Conservation (phyloP, 2,888 invertebrate genomes). For the Drosophila vallismaia region DNA sequence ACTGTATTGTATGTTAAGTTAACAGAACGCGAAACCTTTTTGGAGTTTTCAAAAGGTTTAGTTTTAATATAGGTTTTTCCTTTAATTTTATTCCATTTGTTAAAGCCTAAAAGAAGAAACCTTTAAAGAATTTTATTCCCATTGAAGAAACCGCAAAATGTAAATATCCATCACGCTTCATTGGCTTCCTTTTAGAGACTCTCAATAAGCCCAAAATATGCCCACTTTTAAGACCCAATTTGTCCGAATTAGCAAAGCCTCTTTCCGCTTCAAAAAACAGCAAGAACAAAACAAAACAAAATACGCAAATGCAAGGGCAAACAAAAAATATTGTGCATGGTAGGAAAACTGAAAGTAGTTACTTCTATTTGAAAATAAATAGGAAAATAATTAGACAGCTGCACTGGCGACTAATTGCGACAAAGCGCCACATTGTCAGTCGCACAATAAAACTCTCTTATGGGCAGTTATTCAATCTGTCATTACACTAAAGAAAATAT, state of each 20-base stretch:
- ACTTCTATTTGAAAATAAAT: constrained; percentile 39
- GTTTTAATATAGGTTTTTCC: too few species aligned
- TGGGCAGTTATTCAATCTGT: constrained; percentile 21
- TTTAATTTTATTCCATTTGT: too few species aligned
- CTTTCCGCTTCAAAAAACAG: constrained; percentile 46
- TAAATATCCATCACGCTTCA: constrained; percentile 18
- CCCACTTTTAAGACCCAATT: background rate
- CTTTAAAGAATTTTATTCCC: background rate
- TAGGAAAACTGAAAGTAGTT: constrained; percentile 18
- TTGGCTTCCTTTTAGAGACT: constrained; percentile 4
- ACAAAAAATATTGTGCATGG: constrained; percentile 7
- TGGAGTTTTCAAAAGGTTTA: too few species aligned
- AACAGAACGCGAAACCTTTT: too few species aligned
- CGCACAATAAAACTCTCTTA: background rate
- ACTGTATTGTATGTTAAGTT: too few species aligned
- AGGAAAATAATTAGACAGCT: constrained; percentile 57
- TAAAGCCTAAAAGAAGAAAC: background rate
- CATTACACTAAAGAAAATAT: constrained; percentile 1
- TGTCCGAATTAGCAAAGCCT: constrained; percentile 1
- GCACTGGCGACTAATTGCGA: constrained; percentile 38
- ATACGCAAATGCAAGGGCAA: constrained; percentile 33
- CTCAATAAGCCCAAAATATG: constrained; percentile 9
- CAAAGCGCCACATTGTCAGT: constrained; percentile 36
- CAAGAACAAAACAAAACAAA: constrained; percentile 9
- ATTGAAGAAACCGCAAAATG: background rate